Conservation (phyloP, 1,140 invertebrate species). For the Drosophila lacertosa region DNA sequence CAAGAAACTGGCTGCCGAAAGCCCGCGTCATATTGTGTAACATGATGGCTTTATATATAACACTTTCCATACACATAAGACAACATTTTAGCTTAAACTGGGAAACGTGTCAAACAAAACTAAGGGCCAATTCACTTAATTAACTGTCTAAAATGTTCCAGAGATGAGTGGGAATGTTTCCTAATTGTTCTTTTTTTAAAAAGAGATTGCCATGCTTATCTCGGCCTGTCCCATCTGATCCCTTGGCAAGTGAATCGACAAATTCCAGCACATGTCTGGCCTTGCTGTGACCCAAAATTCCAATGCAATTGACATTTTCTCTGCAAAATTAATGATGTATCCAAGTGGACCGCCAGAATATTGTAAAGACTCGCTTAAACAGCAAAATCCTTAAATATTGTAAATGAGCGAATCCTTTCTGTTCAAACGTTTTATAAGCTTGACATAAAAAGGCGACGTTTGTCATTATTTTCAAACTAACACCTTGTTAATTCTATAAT, state of each 20-base stretch:
- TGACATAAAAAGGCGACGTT: not conserved
- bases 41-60: constrained; percentile 26
- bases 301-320: constrained; percentile 72
- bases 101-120: not conserved
- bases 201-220: constrained; percentile 24
- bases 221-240: constrained; percentile 10
- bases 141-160: constrained; percentile 33
- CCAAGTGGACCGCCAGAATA: constrained; percentile 30
- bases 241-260: constrained; percentile 48
- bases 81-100: constrained; percentile 9
- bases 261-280: constrained; percentile 54
- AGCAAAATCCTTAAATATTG: not conserved
- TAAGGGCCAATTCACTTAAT: constrained; percentile 39
- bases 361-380: constrained; percentile 7
- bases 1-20: constrained; percentile 19
- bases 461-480: no score
- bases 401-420: constrained; percentile 14
- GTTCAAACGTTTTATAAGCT: not conserved
- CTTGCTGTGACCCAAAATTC: constrained; percentile 62
- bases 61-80: constrained; percentile 12
- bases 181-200: not conserved
- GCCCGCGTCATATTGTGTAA: not conserved
- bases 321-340: constrained; percentile 73
- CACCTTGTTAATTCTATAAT: no score
- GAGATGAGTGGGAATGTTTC: not conserved